Evolutionary conservation across 2,888 invertebrate species (phyloP), one percentile per base, ranked within the genome.

Genomic region (Zhengitettix transpicula): DNA sequence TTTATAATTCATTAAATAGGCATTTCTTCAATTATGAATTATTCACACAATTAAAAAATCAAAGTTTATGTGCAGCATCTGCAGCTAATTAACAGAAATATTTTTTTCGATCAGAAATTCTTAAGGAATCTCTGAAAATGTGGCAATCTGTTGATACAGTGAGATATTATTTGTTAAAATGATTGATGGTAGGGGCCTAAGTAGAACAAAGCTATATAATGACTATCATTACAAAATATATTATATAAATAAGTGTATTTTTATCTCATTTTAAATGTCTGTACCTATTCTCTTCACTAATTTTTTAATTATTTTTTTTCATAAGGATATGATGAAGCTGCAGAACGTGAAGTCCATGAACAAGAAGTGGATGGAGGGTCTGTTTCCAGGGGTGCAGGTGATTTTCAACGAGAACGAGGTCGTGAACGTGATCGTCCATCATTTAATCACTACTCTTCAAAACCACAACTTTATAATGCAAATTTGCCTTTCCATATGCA

Each of bases 381-480:
- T 14, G 47, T 14, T 28, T 40, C n/a, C n/a, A 42, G 56, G n/a
- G 56, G 54, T 9, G 10, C 44, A 14, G 51, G 42, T n/a, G 56
- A 52, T 11, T n/a, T 47, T 8, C 61, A 61, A 47, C 52, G 41
- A 17, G 55, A 57, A 14, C 52, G 57, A 28, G 56, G 52, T 7
- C 12, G 44, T 10, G 57, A 57, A 14, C 56, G 61, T 10, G 65
- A 64, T 10, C 63, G 66, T 10, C 66, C 67, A 1, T 66, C 67
- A 14, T 67, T 65, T 62, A 66, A 65, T 53, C 67, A 67, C 57
- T 67, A 67, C 56, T 65, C 65, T n/a, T 66, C 66, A 42, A 67
- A 67, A 61, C 67, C 67, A n/a, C 67, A 67, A 60, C 57, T 67
- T 56, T 67, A 67, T 60, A 65, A 65, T 51, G 63, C 64, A 28